Base-by-base conservation (phyloP, 2,797 vertebrate species). In the Danio albolineatus region DNA sequence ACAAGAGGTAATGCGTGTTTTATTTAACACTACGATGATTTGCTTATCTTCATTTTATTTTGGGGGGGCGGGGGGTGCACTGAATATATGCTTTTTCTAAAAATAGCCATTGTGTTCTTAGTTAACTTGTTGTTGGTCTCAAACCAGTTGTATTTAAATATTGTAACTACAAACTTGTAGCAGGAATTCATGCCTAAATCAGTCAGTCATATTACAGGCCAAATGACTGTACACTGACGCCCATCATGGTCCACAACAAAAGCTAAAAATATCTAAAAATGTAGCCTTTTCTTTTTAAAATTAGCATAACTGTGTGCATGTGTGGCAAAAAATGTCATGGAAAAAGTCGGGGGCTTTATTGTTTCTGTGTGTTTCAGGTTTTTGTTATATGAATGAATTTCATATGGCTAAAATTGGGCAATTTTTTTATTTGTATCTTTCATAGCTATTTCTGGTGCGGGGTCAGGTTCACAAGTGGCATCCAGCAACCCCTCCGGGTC, bases 381-480 rank as follows among this genome's bases (percentile, higher is more conserved):
- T 82, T 80, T 70, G 17, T 77, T 85, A 69, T 78, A 84, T 64
- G 79, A 83, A 65, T 70, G 57, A 73, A 79, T 85, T 83, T 86
- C 73, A 78, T 75, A 78, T 79, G 73, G 83, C 81, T 70, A 38
- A 83, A 82, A 83, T 61, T 36, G 60, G 78, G 77, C 12, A 19
- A 38, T 84, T 76, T 84, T n/a, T 82, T 64, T 51, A 76, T 38
- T 66, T 66, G 60, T 10, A 0, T 66, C 48, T 43, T 57, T 79
- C 19, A 60, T 19, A 71, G 67, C 72, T 85, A 49, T 62, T 73
- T 82, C 57, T 77, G 41, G n/a, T 53, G 12, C 10, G 28, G 67
- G 76, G 41, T 69, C 62, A 65, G 67, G 57, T 80, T 76, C 82
- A 76, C 19, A 64, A 64, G 73, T 83, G 73, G 73, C 70, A 10